Evolutionary conservation across 2,113 vertebrate species (phyloP).

Genomic region (Bubo blakistoni): DNA sequence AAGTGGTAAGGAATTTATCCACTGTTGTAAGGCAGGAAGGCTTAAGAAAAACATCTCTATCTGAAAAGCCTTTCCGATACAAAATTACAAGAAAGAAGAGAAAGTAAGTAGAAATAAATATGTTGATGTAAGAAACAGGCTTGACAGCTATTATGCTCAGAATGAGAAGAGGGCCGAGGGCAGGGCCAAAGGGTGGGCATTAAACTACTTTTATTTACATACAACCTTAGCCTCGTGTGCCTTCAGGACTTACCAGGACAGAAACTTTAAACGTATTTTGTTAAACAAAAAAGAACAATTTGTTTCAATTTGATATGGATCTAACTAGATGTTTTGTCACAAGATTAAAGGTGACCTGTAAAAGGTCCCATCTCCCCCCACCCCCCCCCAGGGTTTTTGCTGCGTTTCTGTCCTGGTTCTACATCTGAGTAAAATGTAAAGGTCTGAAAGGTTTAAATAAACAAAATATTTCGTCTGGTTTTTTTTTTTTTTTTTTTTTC

Average conservation of each 20-base stretch:
- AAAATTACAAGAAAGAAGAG: not conserved
- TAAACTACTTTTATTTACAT: not conserved
- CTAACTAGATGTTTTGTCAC: not conserved
- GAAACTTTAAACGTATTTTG: not conserved
- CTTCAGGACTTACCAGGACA: not conserved
- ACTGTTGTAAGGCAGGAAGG: not conserved
- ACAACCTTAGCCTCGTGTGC: not conserved
- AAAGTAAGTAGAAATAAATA: not conserved
- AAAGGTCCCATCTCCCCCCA: not conserved
- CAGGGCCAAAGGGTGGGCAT: not conserved
- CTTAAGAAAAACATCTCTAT: not conserved
- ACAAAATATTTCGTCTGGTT: not conserved
- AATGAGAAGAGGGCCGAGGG: not conserved
- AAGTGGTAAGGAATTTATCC: not conserved
- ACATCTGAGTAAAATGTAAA: not conserved
- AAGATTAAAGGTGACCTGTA: not conserved
- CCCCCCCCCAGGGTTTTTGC: not conserved
- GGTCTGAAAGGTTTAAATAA: not conserved
- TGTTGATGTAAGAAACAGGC: not conserved
- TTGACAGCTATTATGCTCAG: not conserved
- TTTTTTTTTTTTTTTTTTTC: no score
- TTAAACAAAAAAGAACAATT: not conserved
- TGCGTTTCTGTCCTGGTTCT: not conserved
- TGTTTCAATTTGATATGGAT: not conserved
- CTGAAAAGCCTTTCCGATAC: not conserved